A percentile compares a stretch with the other conserved stretches of the same genome.
These are phyloP conservation scores for Neomonachus schauinslandi DNA, from an alignment of 2,113 vertebrate genomes.

Conservation along the genomic window DNA sequence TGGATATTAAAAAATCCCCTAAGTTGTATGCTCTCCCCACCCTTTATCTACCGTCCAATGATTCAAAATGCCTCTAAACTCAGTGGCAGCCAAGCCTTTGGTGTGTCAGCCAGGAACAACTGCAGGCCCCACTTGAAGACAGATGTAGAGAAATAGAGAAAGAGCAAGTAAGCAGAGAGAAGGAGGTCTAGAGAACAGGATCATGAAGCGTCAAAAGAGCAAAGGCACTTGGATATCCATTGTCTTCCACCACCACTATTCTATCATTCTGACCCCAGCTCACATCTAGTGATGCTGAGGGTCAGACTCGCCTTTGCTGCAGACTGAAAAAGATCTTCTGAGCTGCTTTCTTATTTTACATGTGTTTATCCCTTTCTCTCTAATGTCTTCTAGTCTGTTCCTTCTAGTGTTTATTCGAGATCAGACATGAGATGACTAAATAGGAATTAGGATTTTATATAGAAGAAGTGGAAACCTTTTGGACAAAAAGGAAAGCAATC, in stretches of 20 bases:
- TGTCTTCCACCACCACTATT: background rate
- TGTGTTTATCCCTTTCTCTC: background rate
- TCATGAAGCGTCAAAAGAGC: background rate
- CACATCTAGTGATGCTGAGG: background rate
- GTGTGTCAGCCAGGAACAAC: background rate
- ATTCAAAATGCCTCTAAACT: slow-evolving; percentile 1
- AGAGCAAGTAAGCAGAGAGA: background rate
- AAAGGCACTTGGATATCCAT: background rate
- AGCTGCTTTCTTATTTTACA: background rate
- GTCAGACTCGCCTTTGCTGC: background rate
- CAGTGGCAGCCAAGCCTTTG: background rate
- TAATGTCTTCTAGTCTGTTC: background rate
- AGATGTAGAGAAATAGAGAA: background rate
- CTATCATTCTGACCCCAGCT: background rate
- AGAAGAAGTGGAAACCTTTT: slow-evolving; percentile 17
- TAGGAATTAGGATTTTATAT: background rate
- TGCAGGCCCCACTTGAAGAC: background rate
- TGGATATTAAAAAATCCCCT: background rate
- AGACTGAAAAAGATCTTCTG: background rate
- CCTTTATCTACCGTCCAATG: background rate
- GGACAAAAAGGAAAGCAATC: background rate
- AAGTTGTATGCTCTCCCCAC: background rate
- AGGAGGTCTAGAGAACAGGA: background rate
- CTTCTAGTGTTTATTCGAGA: slow-evolving; percentile 38
- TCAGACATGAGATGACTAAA: slow-evolving; percentile 13